phyloP scores from a whole-genome alignment of 2,797 vertebrate species.

The Champsocephalus esox region DNA sequence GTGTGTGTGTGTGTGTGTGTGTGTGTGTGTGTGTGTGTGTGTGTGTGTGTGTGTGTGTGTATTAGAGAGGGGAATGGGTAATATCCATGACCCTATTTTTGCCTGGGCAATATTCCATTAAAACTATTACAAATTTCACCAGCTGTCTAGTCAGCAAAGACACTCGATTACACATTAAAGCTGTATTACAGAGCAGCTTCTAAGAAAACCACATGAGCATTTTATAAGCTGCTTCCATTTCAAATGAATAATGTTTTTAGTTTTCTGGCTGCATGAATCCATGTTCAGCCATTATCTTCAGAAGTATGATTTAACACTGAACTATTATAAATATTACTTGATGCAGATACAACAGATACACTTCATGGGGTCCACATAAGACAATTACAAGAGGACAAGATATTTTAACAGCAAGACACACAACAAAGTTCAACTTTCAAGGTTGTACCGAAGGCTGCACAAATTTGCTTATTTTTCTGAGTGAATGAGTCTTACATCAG shows the following conservation, averaged over 20 bases:
- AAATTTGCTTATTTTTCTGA: no score
- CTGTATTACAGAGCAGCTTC: conserved; percentile 26
- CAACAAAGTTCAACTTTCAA: no score
- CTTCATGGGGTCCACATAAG: no score
- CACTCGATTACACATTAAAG: conserved; percentile 12
- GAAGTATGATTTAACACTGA: background rate
- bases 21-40: no score
- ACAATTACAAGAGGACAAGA: no score
- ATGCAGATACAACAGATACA: no score
- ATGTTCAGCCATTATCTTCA: background rate
- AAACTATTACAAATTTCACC: conserved; percentile 61
- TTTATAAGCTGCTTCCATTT: background rate
- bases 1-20: conserved; percentile 24
- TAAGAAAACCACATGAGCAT: conserved; percentile 25
- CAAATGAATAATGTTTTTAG: background rate
- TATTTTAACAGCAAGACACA: background rate
- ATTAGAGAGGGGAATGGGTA: conserved; percentile 33
- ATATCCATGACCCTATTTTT: conserved; percentile 68
- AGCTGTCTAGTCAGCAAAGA: conserved; percentile 23
- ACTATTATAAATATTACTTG: background rate
- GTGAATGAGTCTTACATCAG: no score
- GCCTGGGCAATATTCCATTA: conserved; percentile 62
- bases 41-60: no score
- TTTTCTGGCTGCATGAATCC: background rate
- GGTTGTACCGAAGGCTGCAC: no score